A percentile compares a stretch with the other conserved stretches of the same genome.
Conservation (phyloP, 1,140 invertebrate genomes). For the Bombyx mandarina region DNA sequence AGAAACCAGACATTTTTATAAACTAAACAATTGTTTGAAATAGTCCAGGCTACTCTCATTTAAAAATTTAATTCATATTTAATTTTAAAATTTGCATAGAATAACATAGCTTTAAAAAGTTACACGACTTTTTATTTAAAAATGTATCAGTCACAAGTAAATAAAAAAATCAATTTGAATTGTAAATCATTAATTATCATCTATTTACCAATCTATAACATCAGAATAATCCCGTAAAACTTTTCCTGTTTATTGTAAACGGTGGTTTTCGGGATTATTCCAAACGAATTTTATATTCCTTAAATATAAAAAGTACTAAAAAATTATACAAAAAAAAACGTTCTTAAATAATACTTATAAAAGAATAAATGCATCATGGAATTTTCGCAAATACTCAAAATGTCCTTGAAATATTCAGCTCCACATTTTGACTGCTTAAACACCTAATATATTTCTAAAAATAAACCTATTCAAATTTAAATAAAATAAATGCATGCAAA, state of each 20-base stretch:
- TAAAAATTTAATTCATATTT: slow-evolving; percentile 1
- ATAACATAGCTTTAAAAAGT: slow-evolving; percentile 7
- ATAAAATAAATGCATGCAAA: slow-evolving; percentile 63
- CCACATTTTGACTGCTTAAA: slow-evolving; percentile 9
- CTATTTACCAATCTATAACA: slow-evolving; percentile 15
- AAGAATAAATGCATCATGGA: slow-evolving; percentile 45
- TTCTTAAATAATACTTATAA: slow-evolving; percentile 17
- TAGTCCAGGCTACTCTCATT: background rate
- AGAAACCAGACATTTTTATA: background rate
- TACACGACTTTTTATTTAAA: slow-evolving; percentile 11
- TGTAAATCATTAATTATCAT: slow-evolving; percentile 11
- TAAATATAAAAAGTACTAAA: slow-evolving; percentile 18
- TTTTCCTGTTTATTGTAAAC: slow-evolving; percentile 7
- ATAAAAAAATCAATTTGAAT: slow-evolving; percentile 3
- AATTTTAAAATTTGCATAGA: slow-evolving; percentile 4
- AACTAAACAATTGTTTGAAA: too few relatives aligned
- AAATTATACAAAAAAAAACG: slow-evolving; percentile 31
- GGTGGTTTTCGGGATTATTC: slow-evolving; percentile 53
- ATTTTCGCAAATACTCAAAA: slow-evolving; percentile 22
- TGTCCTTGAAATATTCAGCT: slow-evolving; percentile 1
- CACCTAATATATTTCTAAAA: background rate
- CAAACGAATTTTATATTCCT: slow-evolving; percentile 31
- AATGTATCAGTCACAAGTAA: background rate
- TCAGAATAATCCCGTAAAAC: slow-evolving; percentile 65
- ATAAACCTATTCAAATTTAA: slow-evolving; percentile 24